Base-by-base conservation (phyloP, 2,888 invertebrate genomes). In the Morpho deidamia region DNA sequence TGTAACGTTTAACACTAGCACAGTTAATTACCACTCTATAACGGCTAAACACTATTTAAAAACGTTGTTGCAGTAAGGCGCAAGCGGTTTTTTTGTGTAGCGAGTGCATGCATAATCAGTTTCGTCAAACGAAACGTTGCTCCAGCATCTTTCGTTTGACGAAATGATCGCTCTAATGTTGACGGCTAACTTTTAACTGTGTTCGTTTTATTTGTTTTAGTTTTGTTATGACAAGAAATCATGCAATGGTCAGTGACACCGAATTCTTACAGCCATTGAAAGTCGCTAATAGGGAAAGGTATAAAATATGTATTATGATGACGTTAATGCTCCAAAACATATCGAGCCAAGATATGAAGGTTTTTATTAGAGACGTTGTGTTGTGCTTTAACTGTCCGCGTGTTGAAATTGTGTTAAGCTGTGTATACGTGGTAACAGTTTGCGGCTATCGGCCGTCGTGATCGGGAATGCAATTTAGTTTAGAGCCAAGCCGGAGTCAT, bases 391-490 rank as follows among this genome's bases (percentile, higher is more conserved):
- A 73, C 74, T 82, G 82, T 82, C 78, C 88, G 86, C 85, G 87
- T 89, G 88, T 83, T 73, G 78, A 84, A 78, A 74, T 76, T 81
- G 81, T 88, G 87, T 87, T 63, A 87, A 86, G 87, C 87, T 81
- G 87, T 83, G 85, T 82, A 65, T 76, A 75, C 76, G 74, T 70
- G 72, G 70, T 72, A 76, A 74, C 71, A 68, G 70, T 68, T 62
- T 61, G 76, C 70, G 77, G 78, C 69, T 65, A 66, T 72, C 71
- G 74, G 76, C 76, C 82, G 78, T 81, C 79, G 88, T 88, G 88
- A 88, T 88, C 84, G 87, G 88, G 88, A 89, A 88, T 88, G 88
- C 88, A 89, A 89, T 85, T n/a, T 80, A 83, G 81, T 74, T 74
- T 64, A 73, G 78, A 77, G 73, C 68, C 69, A 85, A 87, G 87